phyloP scores from a whole-genome alignment of 1,140 invertebrate genomes.

The Penaeus japonicus region DNA sequence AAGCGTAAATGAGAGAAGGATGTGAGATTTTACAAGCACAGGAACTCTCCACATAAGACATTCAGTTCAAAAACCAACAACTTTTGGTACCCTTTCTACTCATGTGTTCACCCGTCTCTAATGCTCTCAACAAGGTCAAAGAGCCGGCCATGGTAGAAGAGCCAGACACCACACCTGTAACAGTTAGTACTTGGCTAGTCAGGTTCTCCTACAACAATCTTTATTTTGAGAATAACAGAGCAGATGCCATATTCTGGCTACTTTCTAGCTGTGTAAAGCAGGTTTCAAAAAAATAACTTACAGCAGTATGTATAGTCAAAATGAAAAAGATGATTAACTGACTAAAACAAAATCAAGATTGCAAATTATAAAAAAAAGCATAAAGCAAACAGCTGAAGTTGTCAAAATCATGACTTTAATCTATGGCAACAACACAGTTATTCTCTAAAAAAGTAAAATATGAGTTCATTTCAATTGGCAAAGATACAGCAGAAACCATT shows the following conservation, averaged over 20 bases:
- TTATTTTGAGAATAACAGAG: background rate
- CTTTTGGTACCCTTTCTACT: conserved; percentile 44
- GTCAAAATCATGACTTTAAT: too few species aligned
- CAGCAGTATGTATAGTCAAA: background rate
- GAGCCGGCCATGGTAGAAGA: conserved; percentile 19
- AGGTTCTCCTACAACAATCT: conserved; percentile 1
- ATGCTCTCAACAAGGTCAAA: conserved; percentile 47
- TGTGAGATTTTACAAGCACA: too few species aligned
- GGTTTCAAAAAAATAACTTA: too few species aligned
- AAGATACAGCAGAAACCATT: too few species aligned
- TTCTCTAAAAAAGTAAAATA: too few species aligned
- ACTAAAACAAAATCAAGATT: background rate
- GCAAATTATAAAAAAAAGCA: too few species aligned
- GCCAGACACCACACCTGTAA: conserved; percentile 45
- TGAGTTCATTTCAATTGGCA: too few species aligned
- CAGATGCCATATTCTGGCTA: background rate
- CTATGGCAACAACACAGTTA: too few species aligned
- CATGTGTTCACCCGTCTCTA: conserved; percentile 51
- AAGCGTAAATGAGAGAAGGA: too few species aligned
- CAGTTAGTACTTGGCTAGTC: conserved; percentile 15
- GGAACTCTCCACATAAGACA: background rate
- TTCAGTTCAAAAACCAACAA: conserved; percentile 1
- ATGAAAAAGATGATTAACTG: background rate
- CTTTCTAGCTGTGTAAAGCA: too few species aligned
- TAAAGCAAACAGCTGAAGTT: too few species aligned